phyloP scores from a whole-genome alignment of 2,888 invertebrate species.

The Gandaritis pyraliata region DNA sequence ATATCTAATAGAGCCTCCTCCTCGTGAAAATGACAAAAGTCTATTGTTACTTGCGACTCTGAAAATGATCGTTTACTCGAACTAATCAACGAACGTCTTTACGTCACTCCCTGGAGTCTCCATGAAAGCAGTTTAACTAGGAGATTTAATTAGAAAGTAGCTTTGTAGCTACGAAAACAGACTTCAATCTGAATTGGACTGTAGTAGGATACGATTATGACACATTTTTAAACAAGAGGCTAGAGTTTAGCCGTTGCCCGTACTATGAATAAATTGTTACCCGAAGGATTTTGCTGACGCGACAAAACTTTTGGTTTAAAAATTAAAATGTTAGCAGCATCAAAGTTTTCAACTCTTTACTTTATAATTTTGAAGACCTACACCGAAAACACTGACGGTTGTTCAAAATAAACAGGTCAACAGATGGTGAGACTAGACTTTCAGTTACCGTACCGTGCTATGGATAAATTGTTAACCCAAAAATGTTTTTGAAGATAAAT shows the following conservation, averaged over 20 bases:
- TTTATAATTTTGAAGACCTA: conserved; percentile 49
- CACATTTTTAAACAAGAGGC: conserved; percentile 16
- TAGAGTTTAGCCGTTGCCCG: conserved; percentile 22
- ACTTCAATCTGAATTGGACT: conserved; percentile 11
- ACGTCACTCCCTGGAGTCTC: conserved; percentile 21
- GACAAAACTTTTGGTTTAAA: conserved; percentile 32
- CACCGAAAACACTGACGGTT: not conserved
- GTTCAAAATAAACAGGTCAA: not conserved
- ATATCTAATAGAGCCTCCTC: too few species aligned
- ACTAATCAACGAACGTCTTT: conserved; percentile 21
- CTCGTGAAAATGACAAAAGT: too few species aligned
- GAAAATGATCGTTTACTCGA: conserved; percentile 2
- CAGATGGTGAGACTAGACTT: not conserved
- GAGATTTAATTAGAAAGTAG: conserved; percentile 30
- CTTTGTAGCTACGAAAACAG: conserved; percentile 9
- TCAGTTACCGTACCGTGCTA: not conserved
- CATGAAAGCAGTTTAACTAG: conserved; percentile 26
- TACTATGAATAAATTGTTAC: conserved; percentile 30
- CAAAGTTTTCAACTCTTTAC: conserved; percentile 56
- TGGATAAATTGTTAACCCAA: conserved; percentile 6
- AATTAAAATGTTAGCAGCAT: conserved; percentile 49
- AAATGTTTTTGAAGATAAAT: conserved; percentile 1
- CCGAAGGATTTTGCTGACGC: conserved; percentile 40
- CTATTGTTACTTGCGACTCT: conserved; percentile 5
- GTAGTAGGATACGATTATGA: conserved; percentile 9